These are phyloP conservation scores for Deilephila porcellus DNA, from an alignment of 2,888 invertebrate genomes.

Conservation along the genomic window DNA sequence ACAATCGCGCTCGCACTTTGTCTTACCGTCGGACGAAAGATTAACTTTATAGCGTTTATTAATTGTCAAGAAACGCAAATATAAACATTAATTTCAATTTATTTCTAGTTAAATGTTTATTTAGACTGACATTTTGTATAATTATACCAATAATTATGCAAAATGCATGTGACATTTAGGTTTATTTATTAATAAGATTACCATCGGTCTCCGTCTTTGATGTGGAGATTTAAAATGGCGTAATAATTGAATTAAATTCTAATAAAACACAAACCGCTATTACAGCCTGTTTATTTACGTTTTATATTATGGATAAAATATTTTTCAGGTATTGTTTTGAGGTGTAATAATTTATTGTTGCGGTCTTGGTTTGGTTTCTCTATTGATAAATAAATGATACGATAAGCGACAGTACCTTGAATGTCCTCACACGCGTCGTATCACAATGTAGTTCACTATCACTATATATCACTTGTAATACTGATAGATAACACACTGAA, in stretches of 20 bases:
- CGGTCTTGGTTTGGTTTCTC: background rate
- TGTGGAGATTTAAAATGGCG: background rate
- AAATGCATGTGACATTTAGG: background rate
- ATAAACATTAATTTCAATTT: conserved; percentile 8
- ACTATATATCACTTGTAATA: conserved; percentile 79
- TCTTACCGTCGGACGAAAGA: conserved; percentile 7
- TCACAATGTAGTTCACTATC: conserved; percentile 82
- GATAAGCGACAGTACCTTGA: conserved; percentile 64
- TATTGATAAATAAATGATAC: background rate
- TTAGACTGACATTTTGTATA: background rate
- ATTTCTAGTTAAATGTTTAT: conserved; percentile 20
- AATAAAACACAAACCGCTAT: background rate
- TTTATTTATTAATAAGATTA: conserved; percentile 13
- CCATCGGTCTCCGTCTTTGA: conserved; percentile 2
- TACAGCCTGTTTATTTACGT: background rate
- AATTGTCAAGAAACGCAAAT: background rate
- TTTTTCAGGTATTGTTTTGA: background rate
- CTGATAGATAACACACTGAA: conserved; percentile 78
- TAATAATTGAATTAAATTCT: background rate
- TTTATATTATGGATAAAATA: background rate
- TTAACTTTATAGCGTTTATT: background rate
- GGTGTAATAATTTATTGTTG: background rate
- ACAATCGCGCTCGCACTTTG: background rate
- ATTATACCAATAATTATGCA: background rate
- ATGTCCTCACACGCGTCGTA: conserved; percentile 71